Evolutionary conservation across 2,113 vertebrate species (phyloP).

Genomic region (Ictalurus punctatus): DNA sequence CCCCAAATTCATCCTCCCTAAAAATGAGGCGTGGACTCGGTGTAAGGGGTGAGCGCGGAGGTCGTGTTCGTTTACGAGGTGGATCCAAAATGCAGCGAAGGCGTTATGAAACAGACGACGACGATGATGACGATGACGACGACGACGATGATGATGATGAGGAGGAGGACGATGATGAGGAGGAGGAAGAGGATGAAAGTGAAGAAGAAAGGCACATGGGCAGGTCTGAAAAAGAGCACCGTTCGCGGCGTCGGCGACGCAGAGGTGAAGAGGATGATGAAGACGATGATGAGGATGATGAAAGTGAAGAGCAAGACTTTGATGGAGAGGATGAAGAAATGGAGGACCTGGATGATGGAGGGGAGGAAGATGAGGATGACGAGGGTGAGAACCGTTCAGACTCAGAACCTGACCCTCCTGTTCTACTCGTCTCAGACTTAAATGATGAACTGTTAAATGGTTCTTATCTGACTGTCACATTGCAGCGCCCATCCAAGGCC

Average conservation of each 20-base stretch:
- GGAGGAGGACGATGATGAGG: slow-evolving; percentile 45
- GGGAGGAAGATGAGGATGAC: slow-evolving; percentile 58
- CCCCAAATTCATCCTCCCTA: slow-evolving; percentile 50
- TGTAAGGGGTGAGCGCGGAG: slow-evolving; percentile 63
- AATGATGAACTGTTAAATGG: slow-evolving; percentile 77
- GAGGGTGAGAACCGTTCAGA: slow-evolving; percentile 70
- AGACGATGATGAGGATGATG: slow-evolving; percentile 85
- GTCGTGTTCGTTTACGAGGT: slow-evolving; percentile 69
- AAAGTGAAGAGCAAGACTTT: slow-evolving; percentile 79
- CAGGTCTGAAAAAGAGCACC: slow-evolving; percentile 37
- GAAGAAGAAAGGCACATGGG: slow-evolving; percentile 56
- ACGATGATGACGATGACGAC: slow-evolving; percentile 60
- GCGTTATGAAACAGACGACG: slow-evolving; percentile 72
- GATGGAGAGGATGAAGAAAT: slow-evolving; percentile 66
- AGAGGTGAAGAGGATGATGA: slow-evolving; percentile 77
- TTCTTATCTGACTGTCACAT: slow-evolving; percentile 93
- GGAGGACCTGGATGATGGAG: slow-evolving; percentile 65
- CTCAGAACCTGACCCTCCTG: slow-evolving; percentile 74
- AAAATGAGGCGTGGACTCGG: slow-evolving; percentile 65
- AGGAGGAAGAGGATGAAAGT: slow-evolving; percentile 62
- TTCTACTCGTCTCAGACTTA: slow-evolving; percentile 75
- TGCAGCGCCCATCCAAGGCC: slow-evolving; percentile 85
- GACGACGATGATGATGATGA: slow-evolving; percentile 62
- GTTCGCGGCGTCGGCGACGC: slow-evolving; percentile 49
- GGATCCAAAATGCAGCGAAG: slow-evolving; percentile 71